Evolutionary conservation across 2,797 vertebrate genomes (phyloP).

Genomic region (Avahi laniger): DNA sequence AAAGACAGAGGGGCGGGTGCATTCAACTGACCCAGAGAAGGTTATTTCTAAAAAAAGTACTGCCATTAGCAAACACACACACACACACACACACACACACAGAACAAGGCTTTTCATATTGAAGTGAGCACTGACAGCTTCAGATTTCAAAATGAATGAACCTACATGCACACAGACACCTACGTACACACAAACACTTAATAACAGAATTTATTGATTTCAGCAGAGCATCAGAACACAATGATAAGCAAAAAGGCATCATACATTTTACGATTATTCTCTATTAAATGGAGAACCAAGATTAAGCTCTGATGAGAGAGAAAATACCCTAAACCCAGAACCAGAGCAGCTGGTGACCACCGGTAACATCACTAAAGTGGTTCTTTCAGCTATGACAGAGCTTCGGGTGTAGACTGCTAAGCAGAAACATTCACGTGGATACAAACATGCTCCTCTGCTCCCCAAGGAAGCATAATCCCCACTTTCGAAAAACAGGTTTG

Average conservation of each 20-base stretch:
- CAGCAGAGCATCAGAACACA: background rate
- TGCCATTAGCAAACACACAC: background rate
- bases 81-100: too few relatives aligned
- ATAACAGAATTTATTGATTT: background rate
- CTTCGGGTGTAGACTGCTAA: background rate
- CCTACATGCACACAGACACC: background rate
- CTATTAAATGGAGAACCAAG: background rate
- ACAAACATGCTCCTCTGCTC: background rate
- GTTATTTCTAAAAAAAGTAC: background rate
- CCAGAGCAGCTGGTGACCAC: background rate
- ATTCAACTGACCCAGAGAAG: background rate
- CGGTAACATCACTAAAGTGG: rapidly evolving
- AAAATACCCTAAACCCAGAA: background rate
- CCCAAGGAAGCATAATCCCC: background rate
- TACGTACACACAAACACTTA: background rate
- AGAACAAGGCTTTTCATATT: background rate
- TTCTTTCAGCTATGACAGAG: background rate
- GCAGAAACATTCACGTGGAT: background rate
- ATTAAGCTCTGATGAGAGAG: background rate
- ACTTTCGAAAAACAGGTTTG: background rate
- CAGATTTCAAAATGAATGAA: background rate
- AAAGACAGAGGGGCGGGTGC: background rate
- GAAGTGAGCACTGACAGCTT: background rate
- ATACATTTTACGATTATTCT: background rate
- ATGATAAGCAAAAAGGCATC: background rate